Percentiles rank a stretch among this genome's conserved stretches.
Evolutionary conservation across 2,888 invertebrate genomes (phyloP).

Genomic region (Cloeon dipterum): DNA sequence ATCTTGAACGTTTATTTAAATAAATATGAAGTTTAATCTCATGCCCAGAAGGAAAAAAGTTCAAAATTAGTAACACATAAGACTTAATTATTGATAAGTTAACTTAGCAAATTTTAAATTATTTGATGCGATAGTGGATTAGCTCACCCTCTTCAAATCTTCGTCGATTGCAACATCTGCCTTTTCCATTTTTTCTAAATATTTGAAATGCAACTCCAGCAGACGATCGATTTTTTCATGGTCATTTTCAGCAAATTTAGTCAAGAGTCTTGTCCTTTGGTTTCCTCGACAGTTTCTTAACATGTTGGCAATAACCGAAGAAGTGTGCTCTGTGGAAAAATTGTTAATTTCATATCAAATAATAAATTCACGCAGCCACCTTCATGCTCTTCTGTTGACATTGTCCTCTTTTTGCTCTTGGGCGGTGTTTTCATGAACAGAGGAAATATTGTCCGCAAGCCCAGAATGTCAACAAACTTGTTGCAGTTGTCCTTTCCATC

Average conservation of each 20-base stretch:
- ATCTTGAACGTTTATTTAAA: too few relatives aligned
- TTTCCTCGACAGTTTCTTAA: slow-evolving; percentile 76
- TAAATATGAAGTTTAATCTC: too few relatives aligned
- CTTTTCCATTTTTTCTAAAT: slow-evolving; percentile 74
- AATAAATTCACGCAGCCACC: slow-evolving; percentile 20
- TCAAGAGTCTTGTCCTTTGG: slow-evolving; percentile 70
- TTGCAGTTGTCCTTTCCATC: slow-evolving; percentile 91
- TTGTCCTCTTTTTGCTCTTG: slow-evolving; percentile 47
- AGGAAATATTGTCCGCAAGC: slow-evolving; percentile 89
- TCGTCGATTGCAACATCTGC: slow-evolving; percentile 53
- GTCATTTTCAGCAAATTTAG: slow-evolving; percentile 95
- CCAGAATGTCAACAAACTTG: slow-evolving; percentile 94
- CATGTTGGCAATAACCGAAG: slow-evolving; percentile 83
- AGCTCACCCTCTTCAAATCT: neutral
- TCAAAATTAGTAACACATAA: neutral
- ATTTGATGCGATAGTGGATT: too few relatives aligned
- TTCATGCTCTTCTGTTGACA: slow-evolving; percentile 77
- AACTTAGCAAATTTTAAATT: slow-evolving; percentile 2
- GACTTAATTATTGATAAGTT: slow-evolving; percentile 1
- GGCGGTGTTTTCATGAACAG: slow-evolving; percentile 98
- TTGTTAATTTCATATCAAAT: neutral
- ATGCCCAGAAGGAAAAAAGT: too few relatives aligned
- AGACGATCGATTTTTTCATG: slow-evolving; percentile 94
- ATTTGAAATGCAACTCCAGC: slow-evolving; percentile 91
- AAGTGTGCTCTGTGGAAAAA: slow-evolving; percentile 52